Evolutionary conservation across 1,140 invertebrate species (phyloP).

Genomic region (Polypedilum vanderplanki): DNA sequence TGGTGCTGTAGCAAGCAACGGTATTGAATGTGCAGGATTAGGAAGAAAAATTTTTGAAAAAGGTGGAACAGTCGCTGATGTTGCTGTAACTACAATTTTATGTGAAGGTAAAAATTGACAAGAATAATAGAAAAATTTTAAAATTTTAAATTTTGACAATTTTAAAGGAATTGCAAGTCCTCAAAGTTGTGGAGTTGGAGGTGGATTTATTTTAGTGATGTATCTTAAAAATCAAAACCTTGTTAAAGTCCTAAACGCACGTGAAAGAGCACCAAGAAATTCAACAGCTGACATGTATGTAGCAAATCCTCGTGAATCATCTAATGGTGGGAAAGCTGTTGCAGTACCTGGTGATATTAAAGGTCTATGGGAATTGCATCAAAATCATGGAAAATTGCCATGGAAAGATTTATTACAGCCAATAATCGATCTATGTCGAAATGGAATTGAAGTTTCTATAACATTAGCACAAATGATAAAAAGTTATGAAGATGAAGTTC

Average conservation of each 20-base stretch:
- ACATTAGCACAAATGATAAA: constrained; percentile 60
- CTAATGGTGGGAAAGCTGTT: constrained; percentile 59
- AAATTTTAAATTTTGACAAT: no score
- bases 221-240: constrained; percentile 52
- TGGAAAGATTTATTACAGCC: constrained; percentile 73
- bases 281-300: constrained; percentile 55
- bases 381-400: constrained; percentile 66
- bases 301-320: constrained; percentile 44
- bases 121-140: no score
- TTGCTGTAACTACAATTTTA: constrained; percentile 70
- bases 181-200: constrained; percentile 71
- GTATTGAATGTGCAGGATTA: not conserved
- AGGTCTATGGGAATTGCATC: constrained; percentile 74
- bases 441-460: constrained; percentile 61
- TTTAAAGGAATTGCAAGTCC: constrained; percentile 59
- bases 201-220: constrained; percentile 71
- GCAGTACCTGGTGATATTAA: constrained; percentile 80
- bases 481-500: constrained; percentile 50
- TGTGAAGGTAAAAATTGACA: constrained; percentile 59
- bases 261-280: constrained; percentile 59
- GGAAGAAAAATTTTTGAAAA: constrained; percentile 43
- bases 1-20: not conserved
- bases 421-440: constrained; percentile 61
- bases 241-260: constrained; percentile 53
- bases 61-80: constrained; percentile 74